A percentile compares a stretch with the other conserved stretches of the same genome.
Evolutionary conservation across 2,888 invertebrate genomes (phyloP).

Genomic region (Callimorpha dominula): DNA sequence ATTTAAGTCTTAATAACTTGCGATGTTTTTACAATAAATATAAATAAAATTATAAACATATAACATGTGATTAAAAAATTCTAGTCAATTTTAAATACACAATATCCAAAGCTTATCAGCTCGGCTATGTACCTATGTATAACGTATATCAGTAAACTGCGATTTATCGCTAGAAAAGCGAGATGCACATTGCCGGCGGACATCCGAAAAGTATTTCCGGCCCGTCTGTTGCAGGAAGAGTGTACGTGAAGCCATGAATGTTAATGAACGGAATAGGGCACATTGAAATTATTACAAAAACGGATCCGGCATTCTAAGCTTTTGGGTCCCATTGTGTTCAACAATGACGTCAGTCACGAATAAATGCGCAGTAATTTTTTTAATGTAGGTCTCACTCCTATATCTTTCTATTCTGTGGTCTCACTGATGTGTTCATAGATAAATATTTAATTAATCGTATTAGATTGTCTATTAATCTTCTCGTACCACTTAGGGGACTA

Average conservation of each 20-base stretch:
- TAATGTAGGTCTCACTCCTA: constrained; percentile 16
- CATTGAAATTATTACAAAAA: constrained; percentile 33
- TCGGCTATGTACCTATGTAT: constrained; percentile 23
- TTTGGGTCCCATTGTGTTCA: constrained; percentile 24
- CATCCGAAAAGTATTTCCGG: constrained; percentile 77
- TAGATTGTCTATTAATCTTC: constrained; percentile 13
- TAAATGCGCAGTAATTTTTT: constrained; percentile 14
- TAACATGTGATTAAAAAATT: constrained; percentile 10
- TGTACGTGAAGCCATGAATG: constrained; percentile 55
- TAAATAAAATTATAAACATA: too few relatives aligned
- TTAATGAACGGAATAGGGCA: constrained; percentile 40
- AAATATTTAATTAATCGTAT: constrained; percentile 24
- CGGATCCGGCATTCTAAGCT: constrained; percentile 24
- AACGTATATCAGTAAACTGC: constrained; percentile 46
- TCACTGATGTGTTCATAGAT: constrained; percentile 17
- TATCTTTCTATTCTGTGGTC: too few relatives aligned
- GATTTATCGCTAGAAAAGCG: constrained; percentile 57
- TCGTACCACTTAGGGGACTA: constrained; percentile 1
- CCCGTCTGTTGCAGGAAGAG: constrained; percentile 59
- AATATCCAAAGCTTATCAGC: constrained; percentile 36
- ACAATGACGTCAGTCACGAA: constrained; percentile 19
- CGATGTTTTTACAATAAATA: too few relatives aligned
- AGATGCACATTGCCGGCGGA: constrained; percentile 68
- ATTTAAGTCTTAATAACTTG: too few relatives aligned
- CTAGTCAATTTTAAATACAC: constrained; percentile 27